phyloP scores from a whole-genome alignment of 2,113 vertebrate species.

The Myiozetetes cayanensis region DNA sequence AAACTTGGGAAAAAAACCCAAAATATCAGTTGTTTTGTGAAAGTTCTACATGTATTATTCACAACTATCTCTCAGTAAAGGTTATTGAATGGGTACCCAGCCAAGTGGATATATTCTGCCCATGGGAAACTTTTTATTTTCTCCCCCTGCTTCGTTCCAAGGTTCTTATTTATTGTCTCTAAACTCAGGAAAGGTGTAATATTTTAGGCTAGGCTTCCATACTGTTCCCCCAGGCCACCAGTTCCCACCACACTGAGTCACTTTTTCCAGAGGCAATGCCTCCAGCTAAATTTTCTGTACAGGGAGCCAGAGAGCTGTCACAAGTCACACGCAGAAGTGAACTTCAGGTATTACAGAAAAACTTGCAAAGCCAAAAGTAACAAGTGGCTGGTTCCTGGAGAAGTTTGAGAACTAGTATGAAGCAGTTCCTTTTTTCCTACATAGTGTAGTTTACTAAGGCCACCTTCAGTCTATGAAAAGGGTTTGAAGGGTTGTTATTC shows the following conservation, averaged over 20 bases:
- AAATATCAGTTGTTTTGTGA: neutral
- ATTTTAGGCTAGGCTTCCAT: constrained; percentile 8
- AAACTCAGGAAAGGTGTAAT: neutral
- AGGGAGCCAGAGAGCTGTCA: neutral
- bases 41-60: neutral
- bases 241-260: constrained; percentile 18
- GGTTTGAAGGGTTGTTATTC: neutral
- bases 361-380: constrained; percentile 31
- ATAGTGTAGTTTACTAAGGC: neutral
- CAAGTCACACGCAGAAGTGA: constrained; percentile 10
- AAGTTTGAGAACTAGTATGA: neutral
- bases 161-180: neutral
- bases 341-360: constrained; percentile 21
- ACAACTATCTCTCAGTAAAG: neutral
- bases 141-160: neutral
- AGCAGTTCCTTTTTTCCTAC: neutral
- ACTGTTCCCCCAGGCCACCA: neutral
- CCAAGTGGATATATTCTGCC: neutral
- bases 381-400: neutral
- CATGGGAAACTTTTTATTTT: neutral
- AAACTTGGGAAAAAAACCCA: neutral
- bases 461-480: neutral
- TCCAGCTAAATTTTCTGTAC: constrained; percentile 45
- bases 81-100: neutral
- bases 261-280: constrained; percentile 54